phyloP scores from a whole-genome alignment of 2,797 vertebrate species.

The Cynopterus sphinx region DNA sequence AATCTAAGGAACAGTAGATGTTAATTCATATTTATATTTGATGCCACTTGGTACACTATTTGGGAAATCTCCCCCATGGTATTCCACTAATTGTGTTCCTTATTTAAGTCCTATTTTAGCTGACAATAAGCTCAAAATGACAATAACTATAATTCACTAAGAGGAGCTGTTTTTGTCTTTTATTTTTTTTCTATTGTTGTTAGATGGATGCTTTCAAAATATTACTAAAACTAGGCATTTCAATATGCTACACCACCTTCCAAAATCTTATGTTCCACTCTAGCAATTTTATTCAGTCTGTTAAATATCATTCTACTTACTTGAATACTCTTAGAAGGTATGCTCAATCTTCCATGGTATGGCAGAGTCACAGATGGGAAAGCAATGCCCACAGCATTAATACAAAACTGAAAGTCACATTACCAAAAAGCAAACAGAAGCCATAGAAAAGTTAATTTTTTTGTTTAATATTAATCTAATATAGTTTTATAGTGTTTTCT shows the following conservation, averaged over 20 bases:
- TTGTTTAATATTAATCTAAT: not conserved
- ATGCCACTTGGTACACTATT: not conserved
- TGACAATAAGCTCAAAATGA: not conserved
- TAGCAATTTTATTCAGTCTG: not conserved
- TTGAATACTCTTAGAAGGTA: not conserved
- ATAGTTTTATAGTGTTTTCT: not conserved
- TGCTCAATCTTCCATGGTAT: not conserved
- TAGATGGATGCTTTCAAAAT: not conserved
- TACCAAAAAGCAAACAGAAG: not conserved
- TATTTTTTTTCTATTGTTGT: not conserved
- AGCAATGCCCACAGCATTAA: not conserved
- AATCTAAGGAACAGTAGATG: not conserved
- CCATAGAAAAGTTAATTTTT: not conserved
- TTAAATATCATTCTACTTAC: not conserved
- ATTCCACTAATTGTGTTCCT: not conserved
- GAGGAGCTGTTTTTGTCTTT: not conserved
- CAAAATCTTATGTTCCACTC: not conserved
- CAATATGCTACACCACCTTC: not conserved
- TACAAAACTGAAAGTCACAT: not conserved
- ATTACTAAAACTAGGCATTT: not conserved
- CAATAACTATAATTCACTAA: not conserved
- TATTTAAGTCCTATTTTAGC: not conserved
- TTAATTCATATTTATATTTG: not conserved
- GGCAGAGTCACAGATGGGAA: not conserved
- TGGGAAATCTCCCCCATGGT: not conserved